These are phyloP conservation scores for Drosophila helvetica DNA, from an alignment of 2,888 invertebrate species.

Conservation along the genomic window DNA sequence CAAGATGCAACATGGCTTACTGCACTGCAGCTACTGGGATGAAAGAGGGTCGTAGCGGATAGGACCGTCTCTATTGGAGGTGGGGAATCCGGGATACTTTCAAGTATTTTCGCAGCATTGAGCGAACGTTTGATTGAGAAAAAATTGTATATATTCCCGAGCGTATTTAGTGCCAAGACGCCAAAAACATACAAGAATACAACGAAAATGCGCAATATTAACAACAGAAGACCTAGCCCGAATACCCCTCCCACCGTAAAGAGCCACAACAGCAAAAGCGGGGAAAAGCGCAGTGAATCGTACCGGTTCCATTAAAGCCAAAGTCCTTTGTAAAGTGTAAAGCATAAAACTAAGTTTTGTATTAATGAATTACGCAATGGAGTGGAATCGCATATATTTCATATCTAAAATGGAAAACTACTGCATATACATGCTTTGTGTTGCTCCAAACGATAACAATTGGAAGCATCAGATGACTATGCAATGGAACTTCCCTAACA, in stretches of 20 bases:
- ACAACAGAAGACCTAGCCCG: constrained; percentile 7
- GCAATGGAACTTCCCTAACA: too few species aligned
- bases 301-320: constrained; percentile 33
- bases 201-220: constrained; percentile 23
- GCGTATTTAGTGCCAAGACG: constrained; percentile 78
- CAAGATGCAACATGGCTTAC: constrained; percentile 32
- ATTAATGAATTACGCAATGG: too few species aligned
- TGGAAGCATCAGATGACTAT: too few species aligned
- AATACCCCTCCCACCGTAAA: constrained; percentile 9
- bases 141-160: constrained; percentile 83
- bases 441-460: too few species aligned
- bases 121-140: constrained; percentile 82
- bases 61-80: neutral
- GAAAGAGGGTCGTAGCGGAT: neutral
- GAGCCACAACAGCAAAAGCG: constrained; percentile 27
- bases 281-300: constrained; percentile 7
- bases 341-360: constrained; percentile 12
- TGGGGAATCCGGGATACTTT: constrained; percentile 38
- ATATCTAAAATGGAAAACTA: too few species aligned
- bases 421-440: too few species aligned
- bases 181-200: constrained; percentile 16
- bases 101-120: constrained; percentile 74
- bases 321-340: constrained; percentile 42
- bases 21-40: constrained; percentile 33
- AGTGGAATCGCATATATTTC: too few species aligned